A percentile compares a stretch with the other conserved stretches of the same genome.
phyloP scores from a whole-genome alignment of 2,797 vertebrate genomes.

The Takifugu ocellatus region DNA sequence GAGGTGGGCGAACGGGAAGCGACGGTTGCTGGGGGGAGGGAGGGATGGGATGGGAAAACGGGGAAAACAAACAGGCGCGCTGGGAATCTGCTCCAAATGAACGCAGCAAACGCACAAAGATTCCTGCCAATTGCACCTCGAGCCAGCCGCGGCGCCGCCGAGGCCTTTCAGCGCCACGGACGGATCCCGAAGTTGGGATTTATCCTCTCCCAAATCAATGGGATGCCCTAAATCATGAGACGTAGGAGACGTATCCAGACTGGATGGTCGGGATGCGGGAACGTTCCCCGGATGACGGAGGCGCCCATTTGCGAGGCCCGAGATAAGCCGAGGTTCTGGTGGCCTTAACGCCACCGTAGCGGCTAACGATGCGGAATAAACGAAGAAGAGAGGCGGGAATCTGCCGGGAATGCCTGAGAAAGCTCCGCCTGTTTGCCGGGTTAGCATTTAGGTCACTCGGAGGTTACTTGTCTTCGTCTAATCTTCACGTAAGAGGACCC shows the following conservation, averaged over 20 bases:
- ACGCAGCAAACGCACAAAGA: slow-evolving; percentile 1
- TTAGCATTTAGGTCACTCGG: not conserved
- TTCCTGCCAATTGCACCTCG: slow-evolving; percentile 43
- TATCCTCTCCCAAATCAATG: slow-evolving; percentile 23
- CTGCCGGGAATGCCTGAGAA: no score
- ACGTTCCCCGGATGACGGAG: not conserved
- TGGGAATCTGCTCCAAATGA: not conserved
- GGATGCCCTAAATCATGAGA: slow-evolving; percentile 38
- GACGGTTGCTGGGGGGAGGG: slow-evolving; percentile 1
- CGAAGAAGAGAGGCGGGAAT: no score
- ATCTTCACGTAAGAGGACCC: no score
- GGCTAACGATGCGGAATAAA: no score
- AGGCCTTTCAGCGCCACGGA: slow-evolving; percentile 14
- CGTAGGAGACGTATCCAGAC: no score
- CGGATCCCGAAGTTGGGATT: slow-evolving; percentile 17
- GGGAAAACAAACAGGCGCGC: slow-evolving; percentile 11
- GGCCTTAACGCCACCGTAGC: not conserved
- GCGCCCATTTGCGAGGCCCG: not conserved
- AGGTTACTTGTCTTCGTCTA: no score
- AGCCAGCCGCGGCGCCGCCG: slow-evolving; percentile 14
- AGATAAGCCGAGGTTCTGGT: not conserved
- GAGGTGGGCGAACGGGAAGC: no score
- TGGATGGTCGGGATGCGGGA: not conserved
- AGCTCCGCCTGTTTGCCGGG: not conserved
- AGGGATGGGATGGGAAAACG: slow-evolving; percentile 14